Evolutionary conservation across 2,797 vertebrate genomes (phyloP).

Genomic region (Crax fasciolata): DNA sequence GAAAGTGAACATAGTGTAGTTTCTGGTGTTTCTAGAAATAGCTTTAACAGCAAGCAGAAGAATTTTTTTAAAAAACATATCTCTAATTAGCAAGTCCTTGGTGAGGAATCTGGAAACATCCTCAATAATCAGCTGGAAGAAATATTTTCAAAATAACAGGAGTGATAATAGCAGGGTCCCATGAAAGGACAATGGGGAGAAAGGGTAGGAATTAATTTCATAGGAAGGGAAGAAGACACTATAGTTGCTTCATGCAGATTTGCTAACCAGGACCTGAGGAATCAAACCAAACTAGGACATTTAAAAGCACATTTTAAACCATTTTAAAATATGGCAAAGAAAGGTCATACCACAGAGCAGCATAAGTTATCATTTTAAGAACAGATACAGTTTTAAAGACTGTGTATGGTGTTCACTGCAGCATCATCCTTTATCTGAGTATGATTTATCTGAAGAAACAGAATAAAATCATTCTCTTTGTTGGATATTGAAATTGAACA

Average conservation of each 20-base stretch:
- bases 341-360: background rate
- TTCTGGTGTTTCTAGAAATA: background rate
- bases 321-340: background rate
- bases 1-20: background rate
- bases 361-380: background rate
- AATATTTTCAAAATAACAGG: background rate
- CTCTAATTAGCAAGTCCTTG: background rate
- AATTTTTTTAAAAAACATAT: fast-evolving
- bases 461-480: background rate
- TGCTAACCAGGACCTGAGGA: background rate
- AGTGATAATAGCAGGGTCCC: background rate
- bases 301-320: background rate
- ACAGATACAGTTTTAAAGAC: background rate
- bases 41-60: background rate
- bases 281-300: background rate
- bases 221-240: background rate
- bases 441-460: background rate
- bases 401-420: background rate
- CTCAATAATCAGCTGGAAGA: background rate
- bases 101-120: background rate
- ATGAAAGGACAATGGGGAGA: background rate
- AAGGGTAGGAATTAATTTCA: background rate
- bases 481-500: background rate
- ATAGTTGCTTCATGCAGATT: background rate
- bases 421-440: background rate